These are phyloP conservation scores for Maccullochella peelii DNA, from an alignment of 2,113 vertebrate genomes.

Conservation along the genomic window DNA sequence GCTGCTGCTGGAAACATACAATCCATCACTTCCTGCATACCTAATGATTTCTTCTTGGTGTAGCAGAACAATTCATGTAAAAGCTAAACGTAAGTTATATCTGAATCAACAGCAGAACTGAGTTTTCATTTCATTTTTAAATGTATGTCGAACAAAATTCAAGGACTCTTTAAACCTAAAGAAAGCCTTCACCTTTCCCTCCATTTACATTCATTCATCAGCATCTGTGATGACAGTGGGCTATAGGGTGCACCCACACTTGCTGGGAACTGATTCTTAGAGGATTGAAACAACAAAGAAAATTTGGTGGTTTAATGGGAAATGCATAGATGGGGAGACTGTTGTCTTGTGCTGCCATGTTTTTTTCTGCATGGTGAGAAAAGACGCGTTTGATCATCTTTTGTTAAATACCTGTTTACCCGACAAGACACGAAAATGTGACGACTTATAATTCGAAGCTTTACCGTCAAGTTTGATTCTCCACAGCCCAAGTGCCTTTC, in stretches of 20 bases:
- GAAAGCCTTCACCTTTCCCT: not conserved
- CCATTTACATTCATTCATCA: conserved; percentile 3
- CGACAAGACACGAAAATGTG: conserved; percentile 49
- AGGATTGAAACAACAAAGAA: not conserved
- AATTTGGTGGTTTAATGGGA: conserved; percentile 19
- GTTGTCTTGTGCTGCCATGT: conserved; percentile 11
- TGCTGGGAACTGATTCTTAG: not conserved
- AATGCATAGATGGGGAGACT: not conserved
- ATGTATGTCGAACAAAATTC: not conserved
- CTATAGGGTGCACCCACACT: not conserved
- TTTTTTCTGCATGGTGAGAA: not conserved
- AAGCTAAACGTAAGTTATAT: not conserved
- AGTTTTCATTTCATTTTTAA: not conserved
- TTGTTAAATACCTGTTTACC: conserved; percentile 77
- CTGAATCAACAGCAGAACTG: too few species aligned
- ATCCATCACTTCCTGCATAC: not conserved
- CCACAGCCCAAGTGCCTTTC: conserved; percentile 49
- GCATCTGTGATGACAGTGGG: not conserved
- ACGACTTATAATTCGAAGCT: conserved; percentile 78
- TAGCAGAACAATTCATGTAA: not conserved
- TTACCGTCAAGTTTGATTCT: conserved; percentile 71
- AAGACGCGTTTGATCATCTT: conserved; percentile 52
- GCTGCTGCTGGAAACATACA: not conserved
- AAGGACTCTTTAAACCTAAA: too few species aligned
- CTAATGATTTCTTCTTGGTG: not conserved